These are phyloP conservation scores for Drosophila novamexicana DNA, from an alignment of 1,140 invertebrate genomes.

Conservation along the genomic window DNA sequence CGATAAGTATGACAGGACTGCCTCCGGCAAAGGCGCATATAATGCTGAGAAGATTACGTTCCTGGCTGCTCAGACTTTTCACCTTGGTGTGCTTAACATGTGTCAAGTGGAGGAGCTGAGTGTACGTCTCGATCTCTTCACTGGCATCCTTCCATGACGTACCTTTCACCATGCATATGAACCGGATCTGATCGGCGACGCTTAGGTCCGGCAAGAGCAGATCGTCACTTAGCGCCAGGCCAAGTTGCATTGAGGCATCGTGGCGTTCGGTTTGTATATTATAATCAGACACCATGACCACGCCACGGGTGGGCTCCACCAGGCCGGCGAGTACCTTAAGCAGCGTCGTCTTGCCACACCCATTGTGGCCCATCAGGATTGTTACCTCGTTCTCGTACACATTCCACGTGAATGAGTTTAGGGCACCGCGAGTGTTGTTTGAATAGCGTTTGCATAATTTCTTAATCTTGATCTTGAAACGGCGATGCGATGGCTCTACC, in stretches of 20 bases:
- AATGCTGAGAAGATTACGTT: conserved; percentile 43
- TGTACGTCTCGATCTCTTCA: conserved; percentile 34
- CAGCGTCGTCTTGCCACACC: conserved; percentile 92
- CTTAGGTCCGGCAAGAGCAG: conserved; percentile 37
- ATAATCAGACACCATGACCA: conserved; percentile 89
- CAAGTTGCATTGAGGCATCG: conserved; percentile 53
- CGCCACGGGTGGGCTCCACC: conserved; percentile 89
- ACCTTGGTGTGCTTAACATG: conserved; percentile 17
- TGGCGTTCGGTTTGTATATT: conserved; percentile 83
- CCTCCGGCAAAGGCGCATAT: conserved; percentile 63
- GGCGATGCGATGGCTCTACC: conserved; percentile 66
- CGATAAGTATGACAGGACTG: conserved; percentile 66
- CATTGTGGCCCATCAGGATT: conserved; percentile 92
- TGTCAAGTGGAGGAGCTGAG: conserved; percentile 32
- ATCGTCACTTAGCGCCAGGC: conserved; percentile 46
- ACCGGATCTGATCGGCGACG: conserved; percentile 73
- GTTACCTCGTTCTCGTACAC: conserved; percentile 87
- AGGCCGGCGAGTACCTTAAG: conserved; percentile 92
- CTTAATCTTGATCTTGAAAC: conserved; percentile 68
- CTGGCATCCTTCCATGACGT: background rate
- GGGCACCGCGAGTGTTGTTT: conserved; percentile 84
- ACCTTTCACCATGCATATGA: conserved; percentile 83
- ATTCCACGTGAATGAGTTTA: conserved; percentile 87
- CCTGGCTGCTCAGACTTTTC: background rate
- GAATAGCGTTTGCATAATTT: conserved; percentile 70